Base-by-base conservation (phyloP, 2,888 invertebrate species). In the Teleiodes luculella region DNA sequence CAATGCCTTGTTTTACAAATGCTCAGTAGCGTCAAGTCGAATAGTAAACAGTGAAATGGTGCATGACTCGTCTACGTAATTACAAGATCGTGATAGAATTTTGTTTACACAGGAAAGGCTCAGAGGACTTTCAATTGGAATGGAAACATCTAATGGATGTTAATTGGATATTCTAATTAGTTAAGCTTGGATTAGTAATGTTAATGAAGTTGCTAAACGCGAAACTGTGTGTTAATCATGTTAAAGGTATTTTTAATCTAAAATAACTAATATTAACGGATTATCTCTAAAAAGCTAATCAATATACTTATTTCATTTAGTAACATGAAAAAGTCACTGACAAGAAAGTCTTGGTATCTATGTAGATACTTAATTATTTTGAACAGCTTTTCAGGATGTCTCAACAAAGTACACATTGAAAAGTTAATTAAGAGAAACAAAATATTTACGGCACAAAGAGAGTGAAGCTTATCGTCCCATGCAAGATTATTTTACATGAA, bases 151-250 rank as follows among this genome's bases (percentile, higher is more conserved):
- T 41, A 18, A 41, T 41, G 20, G 18, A 11, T 41, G 39, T 10
- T 18, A 18, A 18, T 41, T 18, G 18, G 39, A 18, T 47, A 46
- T 50, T 28, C 6, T 18, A 31, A 33, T 76, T 74, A 77, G 72
- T 76, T 66, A 69, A 71, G 75, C 76, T 58, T 59, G 60, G 66
- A 78, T 84, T 85, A 85, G 77, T 80, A 60, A 63, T 72, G 78
- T 83, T 79, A 82, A 77, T 77, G 55, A 66, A 65, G 54, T 79
- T 81, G 83, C 78, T 62, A 65, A 56, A 62, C 67, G 77, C 73
- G 62, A 68, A 71, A 68, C 63, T 62, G 83, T 80, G 82, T 70
- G 74, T 86, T 86, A 85, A 79, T 76, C 57, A 62, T 70, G 71
- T 80, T 77, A 78, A 59, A 59, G 53, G n/a, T n/a, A n/a, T n/a